These are phyloP conservation scores for Neotoma lepida DNA, from an alignment of 2,113 vertebrate genomes.

Conservation along the genomic window DNA sequence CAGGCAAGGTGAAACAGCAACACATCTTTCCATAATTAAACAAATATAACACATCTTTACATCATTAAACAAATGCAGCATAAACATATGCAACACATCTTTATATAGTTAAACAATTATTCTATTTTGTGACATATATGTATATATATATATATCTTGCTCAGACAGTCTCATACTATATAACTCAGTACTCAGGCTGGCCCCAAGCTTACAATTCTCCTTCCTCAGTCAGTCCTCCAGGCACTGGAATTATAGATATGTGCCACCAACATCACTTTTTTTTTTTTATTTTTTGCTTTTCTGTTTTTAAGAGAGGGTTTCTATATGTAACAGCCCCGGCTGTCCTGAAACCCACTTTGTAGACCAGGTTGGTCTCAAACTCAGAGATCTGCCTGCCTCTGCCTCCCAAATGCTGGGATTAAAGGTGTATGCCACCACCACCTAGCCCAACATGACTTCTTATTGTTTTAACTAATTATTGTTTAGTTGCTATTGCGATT, in stretches of 20 bases:
- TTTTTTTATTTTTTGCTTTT: not conserved
- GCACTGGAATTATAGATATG: not conserved
- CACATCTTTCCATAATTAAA: too few relatives aligned
- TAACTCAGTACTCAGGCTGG: not conserved
- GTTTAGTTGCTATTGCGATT: not conserved
- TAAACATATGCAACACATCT: too few relatives aligned
- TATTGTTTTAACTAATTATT: not conserved
- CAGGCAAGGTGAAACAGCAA: too few relatives aligned
- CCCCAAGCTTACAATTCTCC: not conserved
- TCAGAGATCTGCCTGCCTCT: not conserved
- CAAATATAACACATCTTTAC: too few relatives aligned
- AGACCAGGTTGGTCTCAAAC: not conserved
- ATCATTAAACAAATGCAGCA: too few relatives aligned
- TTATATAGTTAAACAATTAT: too few relatives aligned
- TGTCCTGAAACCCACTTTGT: not conserved
- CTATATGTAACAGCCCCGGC: too few relatives aligned
- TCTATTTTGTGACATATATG: too few relatives aligned
- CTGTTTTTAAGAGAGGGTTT: not conserved
- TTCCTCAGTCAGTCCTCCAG: not conserved
- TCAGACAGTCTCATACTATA: not conserved
- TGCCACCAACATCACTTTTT: not conserved
- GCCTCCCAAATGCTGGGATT: not conserved
- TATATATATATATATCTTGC: not conserved
- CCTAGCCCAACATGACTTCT: not conserved
- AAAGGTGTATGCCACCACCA: not conserved